Conservation (phyloP, 2,797 vertebrate species). For the Tangara arthus region DNA sequence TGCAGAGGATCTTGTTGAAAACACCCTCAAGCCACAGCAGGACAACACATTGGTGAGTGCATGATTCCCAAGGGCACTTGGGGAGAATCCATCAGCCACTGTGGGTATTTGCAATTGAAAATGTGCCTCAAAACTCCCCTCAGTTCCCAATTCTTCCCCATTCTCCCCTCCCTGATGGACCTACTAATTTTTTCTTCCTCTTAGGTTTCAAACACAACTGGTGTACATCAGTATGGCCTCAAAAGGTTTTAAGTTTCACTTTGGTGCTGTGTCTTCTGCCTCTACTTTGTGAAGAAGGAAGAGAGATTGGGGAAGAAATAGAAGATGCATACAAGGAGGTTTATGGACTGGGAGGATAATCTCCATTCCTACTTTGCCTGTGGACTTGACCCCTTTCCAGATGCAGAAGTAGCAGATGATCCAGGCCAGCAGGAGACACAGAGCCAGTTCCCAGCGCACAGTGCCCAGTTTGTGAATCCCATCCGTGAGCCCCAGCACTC, state of each 20-base stretch:
- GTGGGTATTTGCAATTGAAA: background rate
- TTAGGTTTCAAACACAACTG: background rate
- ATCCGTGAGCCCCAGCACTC: conserved; percentile 78
- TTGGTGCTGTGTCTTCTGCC: background rate
- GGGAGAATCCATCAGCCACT: background rate
- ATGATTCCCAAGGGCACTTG: background rate
- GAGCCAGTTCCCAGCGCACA: conserved; percentile 75
- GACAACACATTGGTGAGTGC: background rate
- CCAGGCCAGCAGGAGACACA: conserved; percentile 81
- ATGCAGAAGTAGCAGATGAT: conserved; percentile 85
- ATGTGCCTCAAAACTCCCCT: background rate
- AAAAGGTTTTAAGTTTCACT: background rate
- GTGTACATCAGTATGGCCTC: background rate
- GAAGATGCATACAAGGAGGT: background rate
- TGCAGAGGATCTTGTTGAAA: background rate
- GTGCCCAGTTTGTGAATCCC: conserved; percentile 76
- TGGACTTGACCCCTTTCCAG: conserved; percentile 83
- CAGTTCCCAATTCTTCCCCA: background rate
- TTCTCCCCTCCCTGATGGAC: background rate
- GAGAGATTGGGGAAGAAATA: background rate
- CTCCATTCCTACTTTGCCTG: conserved; percentile 76
- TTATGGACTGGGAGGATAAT: conserved; percentile 1
- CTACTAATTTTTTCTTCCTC: background rate
- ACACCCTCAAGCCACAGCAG: background rate
- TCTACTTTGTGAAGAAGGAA: background rate